Conservation (phyloP, 2,113 vertebrate genomes). For the Nycticorax nycticorax region DNA sequence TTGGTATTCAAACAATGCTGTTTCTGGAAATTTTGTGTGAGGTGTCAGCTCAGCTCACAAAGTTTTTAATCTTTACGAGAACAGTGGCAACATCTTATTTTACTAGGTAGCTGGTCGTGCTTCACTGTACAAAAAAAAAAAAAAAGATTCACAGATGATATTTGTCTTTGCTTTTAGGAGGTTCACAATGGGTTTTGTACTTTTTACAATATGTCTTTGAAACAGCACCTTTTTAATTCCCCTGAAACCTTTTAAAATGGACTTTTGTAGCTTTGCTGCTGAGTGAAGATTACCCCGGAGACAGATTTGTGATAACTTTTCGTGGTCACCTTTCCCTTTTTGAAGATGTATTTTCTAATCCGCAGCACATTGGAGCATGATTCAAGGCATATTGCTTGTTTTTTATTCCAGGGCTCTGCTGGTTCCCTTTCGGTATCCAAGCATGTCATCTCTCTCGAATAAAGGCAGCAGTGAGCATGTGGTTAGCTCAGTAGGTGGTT, state of each 20-base stretch:
- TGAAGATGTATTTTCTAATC: constrained; percentile 62
- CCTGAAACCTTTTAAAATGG: constrained; percentile 29
- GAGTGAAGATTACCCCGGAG: constrained; percentile 31
- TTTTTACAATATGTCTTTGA: constrained; percentile 46
- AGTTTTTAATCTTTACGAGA: not conserved
- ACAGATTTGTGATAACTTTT: constrained; percentile 36
- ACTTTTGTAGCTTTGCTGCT: constrained; percentile 41
- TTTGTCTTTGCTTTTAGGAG: constrained; percentile 53
- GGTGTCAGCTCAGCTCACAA: not conserved
- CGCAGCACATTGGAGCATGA: not conserved
- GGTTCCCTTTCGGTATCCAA: not conserved
- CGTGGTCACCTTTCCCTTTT: constrained; percentile 55
- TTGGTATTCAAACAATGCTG: not conserved
- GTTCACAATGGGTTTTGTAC: constrained; percentile 12
- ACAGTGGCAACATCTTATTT: not conserved
- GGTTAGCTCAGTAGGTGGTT: constrained; percentile 67
- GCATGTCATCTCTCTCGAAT: not conserved
- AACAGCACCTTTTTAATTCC: constrained; percentile 36
- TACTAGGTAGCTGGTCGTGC: not conserved
- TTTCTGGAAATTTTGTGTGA: not conserved
- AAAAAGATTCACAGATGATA: not conserved
- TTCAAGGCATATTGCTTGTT: constrained; percentile 19
- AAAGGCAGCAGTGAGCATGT: constrained; percentile 24
- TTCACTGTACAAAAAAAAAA: not conserved
- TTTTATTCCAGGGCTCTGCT: constrained; percentile 8